Conservation (phyloP, 2,797 vertebrate genomes). For the Chelidonichthys spinosus region DNA sequence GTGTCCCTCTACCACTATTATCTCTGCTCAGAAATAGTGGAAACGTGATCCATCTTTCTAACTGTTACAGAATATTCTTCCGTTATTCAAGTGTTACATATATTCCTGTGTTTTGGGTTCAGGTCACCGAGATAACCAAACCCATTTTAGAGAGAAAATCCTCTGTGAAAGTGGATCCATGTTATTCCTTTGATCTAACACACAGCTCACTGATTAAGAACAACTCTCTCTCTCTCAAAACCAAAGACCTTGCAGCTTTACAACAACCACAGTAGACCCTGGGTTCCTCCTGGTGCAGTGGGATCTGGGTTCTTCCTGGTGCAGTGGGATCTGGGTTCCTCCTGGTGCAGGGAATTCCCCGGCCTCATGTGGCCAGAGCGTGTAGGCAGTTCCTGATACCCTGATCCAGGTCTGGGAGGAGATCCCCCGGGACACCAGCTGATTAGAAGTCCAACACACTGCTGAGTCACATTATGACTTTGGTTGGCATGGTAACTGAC, state of each 20-base stretch:
- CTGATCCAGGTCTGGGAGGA: too few species aligned
- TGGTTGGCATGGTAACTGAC: too few species aligned
- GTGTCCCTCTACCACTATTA: conserved; percentile 45
- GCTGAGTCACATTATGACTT: too few species aligned
- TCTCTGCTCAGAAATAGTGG: conserved; percentile 56
- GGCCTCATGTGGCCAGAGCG: too few species aligned
- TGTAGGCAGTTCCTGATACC: too few species aligned
- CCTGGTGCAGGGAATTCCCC: too few species aligned
- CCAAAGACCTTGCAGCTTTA: conserved; percentile 35
- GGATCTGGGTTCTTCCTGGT: too few species aligned
- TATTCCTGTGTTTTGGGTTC: conserved; percentile 41
- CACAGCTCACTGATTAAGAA: conserved; percentile 53
- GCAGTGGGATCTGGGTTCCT: too few species aligned
- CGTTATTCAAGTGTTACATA: conserved; percentile 27
- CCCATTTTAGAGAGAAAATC: conserved; percentile 53
- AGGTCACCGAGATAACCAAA: conserved; percentile 58
- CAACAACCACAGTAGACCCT: too few species aligned
- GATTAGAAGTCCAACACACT: too few species aligned
- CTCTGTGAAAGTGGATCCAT: conserved; percentile 55
- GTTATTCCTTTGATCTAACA: conserved; percentile 65
- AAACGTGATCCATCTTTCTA: conserved; percentile 30
- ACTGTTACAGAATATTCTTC: conserved; percentile 41
- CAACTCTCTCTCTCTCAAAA: conserved; percentile 51
- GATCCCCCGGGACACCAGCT: too few species aligned
- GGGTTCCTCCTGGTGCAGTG: too few species aligned